Conservation (phyloP, 2,113 vertebrate species). For the Semicossyphus pulcher region DNA sequence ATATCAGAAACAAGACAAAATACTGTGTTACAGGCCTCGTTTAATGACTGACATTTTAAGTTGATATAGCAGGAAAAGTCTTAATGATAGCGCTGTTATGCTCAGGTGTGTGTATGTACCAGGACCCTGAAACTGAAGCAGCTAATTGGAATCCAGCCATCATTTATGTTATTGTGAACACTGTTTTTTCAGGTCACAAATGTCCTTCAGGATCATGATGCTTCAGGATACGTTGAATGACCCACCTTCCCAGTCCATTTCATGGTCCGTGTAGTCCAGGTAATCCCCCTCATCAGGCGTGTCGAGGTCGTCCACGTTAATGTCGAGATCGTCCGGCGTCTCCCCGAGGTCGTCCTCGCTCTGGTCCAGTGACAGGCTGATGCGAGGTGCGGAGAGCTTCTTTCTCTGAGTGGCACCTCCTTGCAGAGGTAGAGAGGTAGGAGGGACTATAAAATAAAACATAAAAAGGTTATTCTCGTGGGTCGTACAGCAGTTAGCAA, state of each 20-base stretch:
- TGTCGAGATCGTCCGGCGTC: conserved; percentile 95
- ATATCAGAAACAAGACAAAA: neutral
- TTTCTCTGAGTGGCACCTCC: conserved; percentile 86
- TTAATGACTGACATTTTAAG: neutral
- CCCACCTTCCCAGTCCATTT: conserved; percentile 82
- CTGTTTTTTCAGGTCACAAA: neutral
- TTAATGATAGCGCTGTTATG: neutral
- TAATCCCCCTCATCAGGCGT: conserved; percentile 97
- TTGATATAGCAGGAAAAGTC: neutral
- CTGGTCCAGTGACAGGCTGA: conserved; percentile 95
- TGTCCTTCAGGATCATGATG: neutral
- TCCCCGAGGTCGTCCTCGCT: conserved; percentile 97
- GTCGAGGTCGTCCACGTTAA: conserved; percentile 94
- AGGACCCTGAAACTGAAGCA: neutral
- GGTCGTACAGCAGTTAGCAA: neutral
- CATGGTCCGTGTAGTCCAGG: conserved; percentile 91
- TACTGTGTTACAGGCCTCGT: neutral
- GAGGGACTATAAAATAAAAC: conserved; percentile 65
- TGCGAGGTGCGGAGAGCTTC: conserved; percentile 94
- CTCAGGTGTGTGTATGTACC: neutral
- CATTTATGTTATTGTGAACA: neutral
- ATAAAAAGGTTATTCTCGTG: neutral
- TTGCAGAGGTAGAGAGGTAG: conserved; percentile 91
- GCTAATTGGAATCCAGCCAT: neutral
- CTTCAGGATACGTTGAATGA: neutral